A percentile compares a stretch with the other conserved stretches of the same genome.
phyloP scores from a whole-genome alignment of 37 sponge, comb jelly and placozoan genomes.

The Ianthella basta region DNA sequence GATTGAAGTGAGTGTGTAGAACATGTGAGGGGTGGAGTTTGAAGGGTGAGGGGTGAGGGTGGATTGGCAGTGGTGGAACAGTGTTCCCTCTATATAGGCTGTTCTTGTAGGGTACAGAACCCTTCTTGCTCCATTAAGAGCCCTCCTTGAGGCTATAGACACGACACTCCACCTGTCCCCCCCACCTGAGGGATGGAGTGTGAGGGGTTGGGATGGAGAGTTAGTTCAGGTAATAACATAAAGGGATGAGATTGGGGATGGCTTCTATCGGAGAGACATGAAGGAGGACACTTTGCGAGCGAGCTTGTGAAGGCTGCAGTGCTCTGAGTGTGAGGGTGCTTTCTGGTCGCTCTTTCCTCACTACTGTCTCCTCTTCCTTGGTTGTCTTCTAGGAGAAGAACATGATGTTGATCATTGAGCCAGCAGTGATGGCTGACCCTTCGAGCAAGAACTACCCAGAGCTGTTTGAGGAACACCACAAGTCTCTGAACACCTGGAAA shows the following conservation, averaged over 20 bases:
- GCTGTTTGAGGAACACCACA: background rate
- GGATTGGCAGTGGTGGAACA: background rate
- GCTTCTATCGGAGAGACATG: too few species aligned
- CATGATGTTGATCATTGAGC: conserved; percentile 49
- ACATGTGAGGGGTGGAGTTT: background rate
- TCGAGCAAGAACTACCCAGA: conserved; percentile 14
- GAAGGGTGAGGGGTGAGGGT: background rate
- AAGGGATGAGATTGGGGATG: too few species aligned
- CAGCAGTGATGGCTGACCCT: conserved; percentile 43
- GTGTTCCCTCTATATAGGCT: too few species aligned
- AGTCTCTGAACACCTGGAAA: conserved; percentile 36
- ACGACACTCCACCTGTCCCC: too few species aligned
- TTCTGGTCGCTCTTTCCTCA: background rate
- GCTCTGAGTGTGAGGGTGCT: background rate
- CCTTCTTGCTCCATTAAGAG: too few species aligned
- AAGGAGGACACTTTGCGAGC: too few species aligned
- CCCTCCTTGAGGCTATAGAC: too few species aligned
- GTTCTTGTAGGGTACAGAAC: too few species aligned
- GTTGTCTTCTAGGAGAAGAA: conserved; percentile 31
- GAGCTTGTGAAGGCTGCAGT: background rate
- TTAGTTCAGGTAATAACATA: too few species aligned
- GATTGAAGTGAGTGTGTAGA: conserved; percentile 62
- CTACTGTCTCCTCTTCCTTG: background rate
- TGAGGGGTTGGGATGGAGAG: too few species aligned
- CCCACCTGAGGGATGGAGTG: too few species aligned